Evolutionary conservation across 2,113 vertebrate species (phyloP).

Genomic region (Scomber japonicus): DNA sequence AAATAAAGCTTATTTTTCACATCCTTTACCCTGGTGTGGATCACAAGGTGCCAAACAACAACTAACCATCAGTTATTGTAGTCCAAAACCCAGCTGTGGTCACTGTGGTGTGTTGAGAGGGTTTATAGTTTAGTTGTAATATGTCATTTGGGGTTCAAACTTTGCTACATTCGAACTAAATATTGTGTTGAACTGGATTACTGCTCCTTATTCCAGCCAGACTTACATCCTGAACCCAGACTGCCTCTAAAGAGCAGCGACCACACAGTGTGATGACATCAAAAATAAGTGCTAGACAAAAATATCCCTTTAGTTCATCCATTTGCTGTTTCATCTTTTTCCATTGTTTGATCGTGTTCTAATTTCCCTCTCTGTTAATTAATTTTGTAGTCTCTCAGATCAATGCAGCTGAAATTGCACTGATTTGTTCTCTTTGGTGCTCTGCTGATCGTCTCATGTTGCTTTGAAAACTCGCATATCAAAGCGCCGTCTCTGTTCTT

Average conservation of each 20-base stretch:
- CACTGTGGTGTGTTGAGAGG: conserved; percentile 7
- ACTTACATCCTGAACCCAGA: not conserved
- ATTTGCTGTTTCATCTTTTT: not conserved
- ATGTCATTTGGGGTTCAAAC: not conserved
- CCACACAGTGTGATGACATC: not conserved
- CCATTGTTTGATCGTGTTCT: not conserved
- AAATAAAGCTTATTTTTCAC: not conserved
- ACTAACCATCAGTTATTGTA: not conserved
- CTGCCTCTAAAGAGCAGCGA: not conserved
- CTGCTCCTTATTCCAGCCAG: too few relatives aligned
- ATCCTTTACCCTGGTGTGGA: not conserved
- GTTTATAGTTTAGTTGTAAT: not conserved
- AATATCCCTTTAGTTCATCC: not conserved
- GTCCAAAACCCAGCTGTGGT: conserved; percentile 23
- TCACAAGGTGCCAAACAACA: not conserved
- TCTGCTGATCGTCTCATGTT: not conserved
- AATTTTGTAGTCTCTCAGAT: not conserved
- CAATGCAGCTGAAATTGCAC: not conserved
- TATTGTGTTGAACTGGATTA: too few relatives aligned
- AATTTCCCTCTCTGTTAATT: not conserved
- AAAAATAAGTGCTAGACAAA: not conserved
- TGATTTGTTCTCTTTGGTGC: not conserved
- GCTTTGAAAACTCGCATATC: not conserved
- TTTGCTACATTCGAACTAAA: not conserved
- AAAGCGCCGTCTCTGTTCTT: not conserved